Conservation (phyloP, 2,797 vertebrate genomes). For the Chelon labrosus region DNA sequence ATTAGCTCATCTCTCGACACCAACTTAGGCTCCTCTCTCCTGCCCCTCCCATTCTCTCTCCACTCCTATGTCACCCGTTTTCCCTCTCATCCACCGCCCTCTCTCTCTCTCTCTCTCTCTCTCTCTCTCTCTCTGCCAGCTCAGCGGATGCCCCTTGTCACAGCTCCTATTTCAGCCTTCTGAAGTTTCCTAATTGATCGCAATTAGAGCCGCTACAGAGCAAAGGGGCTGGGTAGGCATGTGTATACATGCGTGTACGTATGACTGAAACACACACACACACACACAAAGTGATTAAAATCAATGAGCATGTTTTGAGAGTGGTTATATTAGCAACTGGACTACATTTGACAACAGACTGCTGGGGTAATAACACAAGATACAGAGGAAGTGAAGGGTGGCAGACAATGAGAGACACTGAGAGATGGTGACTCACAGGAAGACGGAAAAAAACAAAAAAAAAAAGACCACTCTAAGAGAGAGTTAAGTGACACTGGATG, state of each 20-base stretch:
- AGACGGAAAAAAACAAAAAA: slow-evolving; percentile 21
- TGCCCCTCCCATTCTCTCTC: slow-evolving; percentile 35
- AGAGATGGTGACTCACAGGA: slow-evolving; percentile 16
- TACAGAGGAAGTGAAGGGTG: slow-evolving; percentile 2
- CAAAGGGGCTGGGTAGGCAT: slow-evolving; percentile 33
- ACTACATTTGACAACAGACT: slow-evolving; percentile 59
- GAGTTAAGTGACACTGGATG: slow-evolving; percentile 1
- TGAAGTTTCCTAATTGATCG: slow-evolving; percentile 87
- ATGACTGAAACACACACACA: slow-evolving; percentile 10
- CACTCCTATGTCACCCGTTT: slow-evolving; percentile 1
- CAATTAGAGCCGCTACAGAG: slow-evolving; percentile 81
- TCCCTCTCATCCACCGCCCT: slow-evolving; percentile 11
- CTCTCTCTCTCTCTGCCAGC: slow-evolving; percentile 62
- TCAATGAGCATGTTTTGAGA: slow-evolving; percentile 60
- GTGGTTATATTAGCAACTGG: slow-evolving; percentile 64
- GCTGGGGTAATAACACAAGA: slow-evolving; percentile 43
- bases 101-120: slow-evolving; percentile 12
- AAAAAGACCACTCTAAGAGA: not conserved
- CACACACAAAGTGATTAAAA: slow-evolving; percentile 32
- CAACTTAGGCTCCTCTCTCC: slow-evolving; percentile 54
- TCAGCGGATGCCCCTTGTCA: slow-evolving; percentile 82
- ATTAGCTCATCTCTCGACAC: slow-evolving; percentile 79
- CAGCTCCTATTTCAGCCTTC: slow-evolving; percentile 83
- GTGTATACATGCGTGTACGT: slow-evolving; percentile 16
- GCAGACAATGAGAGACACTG: slow-evolving; percentile 24